Conservation (phyloP, 1,140 invertebrate species). For the Paracyclopina nana region DNA sequence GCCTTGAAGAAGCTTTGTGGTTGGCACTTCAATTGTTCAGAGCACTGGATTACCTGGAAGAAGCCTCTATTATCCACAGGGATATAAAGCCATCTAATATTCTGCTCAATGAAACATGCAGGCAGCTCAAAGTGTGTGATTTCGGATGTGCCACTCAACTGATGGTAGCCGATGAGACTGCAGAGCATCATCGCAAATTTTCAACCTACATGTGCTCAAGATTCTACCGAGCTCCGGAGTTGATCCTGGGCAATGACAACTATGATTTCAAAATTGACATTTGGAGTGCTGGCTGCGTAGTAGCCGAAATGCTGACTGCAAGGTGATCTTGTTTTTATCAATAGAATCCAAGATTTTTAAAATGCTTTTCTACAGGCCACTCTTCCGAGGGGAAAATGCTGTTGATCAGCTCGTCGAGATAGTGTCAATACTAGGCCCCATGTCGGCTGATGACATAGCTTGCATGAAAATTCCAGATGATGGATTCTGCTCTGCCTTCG, state of each 20-base stretch:
- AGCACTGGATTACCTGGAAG: slow-evolving; percentile 2
- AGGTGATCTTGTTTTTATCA: no score
- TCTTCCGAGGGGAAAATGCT: no score
- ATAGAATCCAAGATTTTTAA: no score
- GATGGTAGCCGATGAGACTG: background rate
- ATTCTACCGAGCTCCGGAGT: slow-evolving; percentile 33
- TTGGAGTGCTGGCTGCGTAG: slow-evolving; percentile 38
- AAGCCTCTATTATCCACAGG: background rate
- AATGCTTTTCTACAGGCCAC: no score
- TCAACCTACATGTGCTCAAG: slow-evolving; percentile 10
- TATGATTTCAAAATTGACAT: slow-evolving; percentile 33
- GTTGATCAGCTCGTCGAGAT: no score
- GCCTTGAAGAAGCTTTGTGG: background rate
- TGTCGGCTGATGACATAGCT: no score
- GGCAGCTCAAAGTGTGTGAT: background rate
- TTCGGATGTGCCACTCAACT: slow-evolving; percentile 7
- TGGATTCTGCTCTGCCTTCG: no score
- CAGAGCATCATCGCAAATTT: background rate
- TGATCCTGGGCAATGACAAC: slow-evolving; percentile 31
- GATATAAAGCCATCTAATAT: slow-evolving; percentile 9
- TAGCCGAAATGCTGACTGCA: slow-evolving; percentile 37
- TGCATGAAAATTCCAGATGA: no score
- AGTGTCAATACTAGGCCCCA: no score
- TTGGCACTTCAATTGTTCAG: background rate
- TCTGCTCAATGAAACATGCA: background rate